Evolutionary conservation across 2,888 invertebrate species (phyloP).

Genomic region (Nephrocerus scutellatus): DNA sequence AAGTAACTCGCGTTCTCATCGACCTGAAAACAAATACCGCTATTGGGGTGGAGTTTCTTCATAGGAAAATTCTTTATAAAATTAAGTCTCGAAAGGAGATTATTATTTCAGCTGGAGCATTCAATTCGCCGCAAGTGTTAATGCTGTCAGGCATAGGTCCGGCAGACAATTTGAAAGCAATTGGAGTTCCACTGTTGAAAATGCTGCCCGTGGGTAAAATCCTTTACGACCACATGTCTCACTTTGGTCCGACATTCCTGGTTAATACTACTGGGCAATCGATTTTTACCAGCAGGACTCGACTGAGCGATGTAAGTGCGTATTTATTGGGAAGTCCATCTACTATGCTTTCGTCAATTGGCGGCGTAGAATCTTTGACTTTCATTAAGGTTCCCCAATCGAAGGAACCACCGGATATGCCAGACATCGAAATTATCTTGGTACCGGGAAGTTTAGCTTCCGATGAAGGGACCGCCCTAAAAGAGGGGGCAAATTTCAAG

Average conservation of each 20-base stretch:
- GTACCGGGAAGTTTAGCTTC: conserved; percentile 58
- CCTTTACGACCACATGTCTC: conserved; percentile 50
- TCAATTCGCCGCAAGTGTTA: conserved; percentile 78
- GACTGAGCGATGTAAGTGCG: conserved; percentile 8
- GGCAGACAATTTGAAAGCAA: conserved; percentile 47
- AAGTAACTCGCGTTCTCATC: conserved; percentile 59
- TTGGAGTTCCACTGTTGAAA: conserved; percentile 53
- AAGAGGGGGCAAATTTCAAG: conserved; percentile 53
- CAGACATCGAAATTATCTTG: conserved; percentile 61
- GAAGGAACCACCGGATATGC: conserved; percentile 54
- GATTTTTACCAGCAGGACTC: conserved; percentile 3
- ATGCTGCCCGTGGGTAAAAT: conserved; percentile 60
- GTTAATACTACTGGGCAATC: conserved; percentile 20
- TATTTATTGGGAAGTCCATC: conserved; percentile 47
- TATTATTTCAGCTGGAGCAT: conserved; percentile 73
- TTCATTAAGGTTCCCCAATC: conserved; percentile 57
- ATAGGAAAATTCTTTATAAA: conserved; percentile 46
- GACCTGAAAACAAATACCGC: conserved; percentile 55
- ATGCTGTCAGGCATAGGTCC: conserved; percentile 73
- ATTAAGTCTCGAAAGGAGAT: conserved; percentile 66
- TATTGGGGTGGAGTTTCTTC: conserved; percentile 59
- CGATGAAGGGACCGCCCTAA: conserved; percentile 53
- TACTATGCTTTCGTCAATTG: conserved; percentile 50
- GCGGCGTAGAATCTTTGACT: conserved; percentile 61
- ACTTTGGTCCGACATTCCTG: conserved; percentile 23